Percentiles rank a stretch among this genome's conserved stretches.
Conservation (phyloP, 2,797 vertebrate species). For the Clarias fuscus region DNA sequence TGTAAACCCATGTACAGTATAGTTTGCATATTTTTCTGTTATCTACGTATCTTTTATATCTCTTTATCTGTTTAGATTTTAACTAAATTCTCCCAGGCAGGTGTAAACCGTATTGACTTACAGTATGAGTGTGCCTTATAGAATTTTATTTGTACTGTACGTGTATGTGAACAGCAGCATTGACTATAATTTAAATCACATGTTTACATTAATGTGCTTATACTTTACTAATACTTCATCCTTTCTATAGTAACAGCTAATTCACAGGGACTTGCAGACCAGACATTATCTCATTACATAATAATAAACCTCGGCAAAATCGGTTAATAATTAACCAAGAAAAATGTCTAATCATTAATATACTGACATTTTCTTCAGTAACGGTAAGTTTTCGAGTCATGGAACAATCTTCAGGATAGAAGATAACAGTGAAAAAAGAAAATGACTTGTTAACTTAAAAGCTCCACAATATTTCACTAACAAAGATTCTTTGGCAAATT, state of each 20-base stretch:
- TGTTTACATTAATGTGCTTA: neutral
- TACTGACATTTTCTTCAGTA: neutral
- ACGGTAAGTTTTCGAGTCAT: neutral
- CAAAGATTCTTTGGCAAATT: neutral
- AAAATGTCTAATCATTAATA: neutral
- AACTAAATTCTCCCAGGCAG: neutral
- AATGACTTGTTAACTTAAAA: neutral
- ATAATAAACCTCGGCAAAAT: neutral
- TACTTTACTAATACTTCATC: neutral
- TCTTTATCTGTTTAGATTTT: neutral
- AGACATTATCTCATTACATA: neutral
- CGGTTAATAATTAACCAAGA: neutral
- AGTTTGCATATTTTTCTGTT: neutral
- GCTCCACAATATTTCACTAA: neutral
- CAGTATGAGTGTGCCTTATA: too few species aligned
- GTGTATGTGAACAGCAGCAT: neutral
- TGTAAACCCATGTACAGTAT: neutral
- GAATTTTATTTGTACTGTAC: too few species aligned
- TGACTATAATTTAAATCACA: neutral
- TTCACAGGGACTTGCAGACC: neutral
- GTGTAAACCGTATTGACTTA: neutral
- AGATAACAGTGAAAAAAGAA: neutral
- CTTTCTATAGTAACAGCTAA: neutral
- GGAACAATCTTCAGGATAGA: neutral
- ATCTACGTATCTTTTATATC: neutral